Evolutionary conservation across 1,140 invertebrate genomes (phyloP).

Genomic region (Panulirus ornatus): DNA sequence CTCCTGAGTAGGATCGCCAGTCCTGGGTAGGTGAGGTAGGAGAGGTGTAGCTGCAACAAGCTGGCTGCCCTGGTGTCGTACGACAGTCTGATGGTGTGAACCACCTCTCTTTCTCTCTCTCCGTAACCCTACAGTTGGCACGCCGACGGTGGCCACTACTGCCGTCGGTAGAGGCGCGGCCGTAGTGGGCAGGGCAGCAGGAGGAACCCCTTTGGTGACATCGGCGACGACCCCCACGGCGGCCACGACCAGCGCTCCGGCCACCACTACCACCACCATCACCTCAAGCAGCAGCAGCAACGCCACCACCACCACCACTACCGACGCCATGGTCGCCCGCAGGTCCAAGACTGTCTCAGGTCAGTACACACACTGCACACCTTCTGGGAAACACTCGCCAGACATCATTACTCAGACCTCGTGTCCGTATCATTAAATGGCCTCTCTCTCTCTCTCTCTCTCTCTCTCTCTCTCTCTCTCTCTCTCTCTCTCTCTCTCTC

Average conservation of each 20-base stretch:
- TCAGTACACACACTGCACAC: slow-evolving; percentile 8
- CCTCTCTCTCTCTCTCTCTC: no score
- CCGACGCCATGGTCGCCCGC: slow-evolving; percentile 29
- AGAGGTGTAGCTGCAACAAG: no score
- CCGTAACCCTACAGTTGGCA: not conserved
- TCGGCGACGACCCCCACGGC: slow-evolving; percentile 20
- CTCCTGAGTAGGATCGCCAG: no score
- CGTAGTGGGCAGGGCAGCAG: not conserved
- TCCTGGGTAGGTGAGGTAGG: no score
- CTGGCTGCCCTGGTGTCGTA: no score
- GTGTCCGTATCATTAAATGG: no score
- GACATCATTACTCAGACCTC: no score
- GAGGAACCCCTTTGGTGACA: slow-evolving; percentile 31
- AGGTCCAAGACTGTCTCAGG: slow-evolving; percentile 49
- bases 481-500: no score
- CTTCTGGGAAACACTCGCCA: no score
- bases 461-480: no score
- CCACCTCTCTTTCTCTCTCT: not conserved
- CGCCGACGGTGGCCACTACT: not conserved
- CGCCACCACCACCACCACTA: not conserved
- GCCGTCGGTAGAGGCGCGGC: not conserved
- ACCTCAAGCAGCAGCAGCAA: not conserved
- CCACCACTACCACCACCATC: not conserved
- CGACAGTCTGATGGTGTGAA: no score
- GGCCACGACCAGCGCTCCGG: slow-evolving; percentile 33